phyloP scores from a whole-genome alignment of 1,140 invertebrate species.

The Mizuhopecten yessoensis region DNA sequence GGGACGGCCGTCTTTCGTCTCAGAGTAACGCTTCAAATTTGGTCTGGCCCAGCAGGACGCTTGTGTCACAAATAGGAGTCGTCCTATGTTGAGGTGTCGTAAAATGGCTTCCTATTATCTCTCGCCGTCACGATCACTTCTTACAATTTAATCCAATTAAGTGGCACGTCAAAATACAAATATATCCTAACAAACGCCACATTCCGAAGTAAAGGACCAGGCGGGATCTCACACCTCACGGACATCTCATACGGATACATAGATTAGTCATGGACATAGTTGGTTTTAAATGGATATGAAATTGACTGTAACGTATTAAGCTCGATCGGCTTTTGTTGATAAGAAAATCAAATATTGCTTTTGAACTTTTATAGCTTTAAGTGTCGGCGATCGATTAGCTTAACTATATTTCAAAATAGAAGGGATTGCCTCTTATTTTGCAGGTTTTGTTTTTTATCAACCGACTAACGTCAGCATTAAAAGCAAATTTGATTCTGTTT shows the following conservation, averaged over 20 bases:
- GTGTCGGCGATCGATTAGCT: not conserved
- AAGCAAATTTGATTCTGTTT: not conserved
- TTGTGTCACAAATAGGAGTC: slow-evolving; percentile 32
- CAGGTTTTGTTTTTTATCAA: not conserved
- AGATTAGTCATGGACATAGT: slow-evolving; percentile 2
- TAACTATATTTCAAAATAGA: not conserved
- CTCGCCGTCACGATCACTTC: slow-evolving; percentile 7
- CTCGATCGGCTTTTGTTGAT: not conserved
- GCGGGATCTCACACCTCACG: not conserved
- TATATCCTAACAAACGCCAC: not conserved
- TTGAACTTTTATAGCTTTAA: not conserved
- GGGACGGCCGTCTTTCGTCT: slow-evolving; percentile 3
- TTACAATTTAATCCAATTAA: slow-evolving; percentile 17
- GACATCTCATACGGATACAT: not conserved
- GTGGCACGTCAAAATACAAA: slow-evolving; percentile 33
- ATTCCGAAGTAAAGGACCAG: slow-evolving; percentile 17
- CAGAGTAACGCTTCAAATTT: slow-evolving; percentile 34
- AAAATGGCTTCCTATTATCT: slow-evolving; percentile 15
- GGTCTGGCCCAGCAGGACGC: slow-evolving; percentile 1
- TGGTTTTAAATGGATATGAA: slow-evolving; percentile 20
- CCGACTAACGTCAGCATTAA: not conserved
- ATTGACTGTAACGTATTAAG: slow-evolving; percentile 39
- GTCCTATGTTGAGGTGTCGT: slow-evolving; percentile 2
- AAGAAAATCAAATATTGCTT: not conserved
- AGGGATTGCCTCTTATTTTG: no score